A percentile compares a stretch with the other conserved stretches of the same genome.
These are phyloP conservation scores for Whitmania pigra DNA, from an alignment of 1,140 invertebrate genomes.

Conservation along the genomic window DNA sequence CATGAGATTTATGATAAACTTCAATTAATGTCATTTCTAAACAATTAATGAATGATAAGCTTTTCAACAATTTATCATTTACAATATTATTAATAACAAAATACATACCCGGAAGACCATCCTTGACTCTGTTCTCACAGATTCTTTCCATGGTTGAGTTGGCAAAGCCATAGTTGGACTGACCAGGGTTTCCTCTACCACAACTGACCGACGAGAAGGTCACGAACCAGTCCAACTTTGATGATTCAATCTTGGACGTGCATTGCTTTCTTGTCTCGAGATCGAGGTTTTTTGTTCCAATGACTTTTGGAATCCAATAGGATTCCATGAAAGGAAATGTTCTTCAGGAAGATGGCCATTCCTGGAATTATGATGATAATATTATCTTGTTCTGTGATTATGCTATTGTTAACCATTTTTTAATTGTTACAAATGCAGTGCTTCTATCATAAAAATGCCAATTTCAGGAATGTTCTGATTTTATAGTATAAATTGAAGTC, in stretches of 20 bases:
- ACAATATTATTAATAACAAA: neutral
- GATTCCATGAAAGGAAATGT: constrained; percentile 90
- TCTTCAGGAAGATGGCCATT: constrained; percentile 87
- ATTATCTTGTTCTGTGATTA: neutral
- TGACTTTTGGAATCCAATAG: constrained; percentile 67
- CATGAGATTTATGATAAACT: neutral
- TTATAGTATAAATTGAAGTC: no score
- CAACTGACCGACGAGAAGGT: constrained; percentile 86
- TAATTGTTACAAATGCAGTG: no score
- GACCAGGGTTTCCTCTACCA: constrained; percentile 83
- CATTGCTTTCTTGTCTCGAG: constrained; percentile 57
- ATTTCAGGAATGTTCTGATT: no score
- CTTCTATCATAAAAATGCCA: no score
- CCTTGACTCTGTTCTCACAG: constrained; percentile 64
- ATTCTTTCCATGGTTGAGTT: constrained; percentile 93
- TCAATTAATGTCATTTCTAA: no score
- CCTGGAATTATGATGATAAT: constrained; percentile 43
- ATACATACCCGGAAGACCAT: constrained; percentile 54
- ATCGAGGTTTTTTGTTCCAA: constrained; percentile 63
- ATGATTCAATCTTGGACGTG: constrained; percentile 42
- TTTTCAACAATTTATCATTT: no score
- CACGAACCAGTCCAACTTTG: constrained; percentile 64
- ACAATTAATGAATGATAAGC: no score
- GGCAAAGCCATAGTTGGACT: constrained; percentile 85
- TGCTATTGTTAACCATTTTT: no score